phyloP scores from a whole-genome alignment of 2,888 invertebrate genomes.

The Coenonympha arcania region DNA sequence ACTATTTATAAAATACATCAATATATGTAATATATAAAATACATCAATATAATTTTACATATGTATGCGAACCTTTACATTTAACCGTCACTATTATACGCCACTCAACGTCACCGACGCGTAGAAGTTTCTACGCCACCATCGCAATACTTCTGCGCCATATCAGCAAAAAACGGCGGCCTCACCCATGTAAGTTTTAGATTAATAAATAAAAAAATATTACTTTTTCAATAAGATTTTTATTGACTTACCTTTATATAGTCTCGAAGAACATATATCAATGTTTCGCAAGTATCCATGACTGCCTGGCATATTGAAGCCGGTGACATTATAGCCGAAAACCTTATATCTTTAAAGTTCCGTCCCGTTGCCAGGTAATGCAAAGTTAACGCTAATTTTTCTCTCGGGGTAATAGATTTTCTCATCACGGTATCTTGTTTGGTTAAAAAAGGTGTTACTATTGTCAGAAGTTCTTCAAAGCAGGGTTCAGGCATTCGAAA shows the following conservation, averaged over 20 bases:
- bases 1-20: too few relatives aligned
- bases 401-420: background rate
- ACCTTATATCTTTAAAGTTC: background rate
- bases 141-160: too few relatives aligned
- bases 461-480: background rate
- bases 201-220: background rate
- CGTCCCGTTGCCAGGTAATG: background rate
- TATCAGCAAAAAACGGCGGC: too few relatives aligned
- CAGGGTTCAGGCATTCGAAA: background rate
- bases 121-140: too few relatives aligned
- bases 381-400: background rate
- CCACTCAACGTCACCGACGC: too few relatives aligned
- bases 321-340: background rate
- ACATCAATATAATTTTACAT: too few relatives aligned
- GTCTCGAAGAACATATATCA: background rate
- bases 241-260: background rate
- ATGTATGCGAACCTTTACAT: too few relatives aligned
- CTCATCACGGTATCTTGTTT: background rate
- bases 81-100: too few relatives aligned
- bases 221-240: background rate
- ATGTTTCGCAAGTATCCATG: background rate
- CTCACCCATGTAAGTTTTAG: too few relatives aligned
- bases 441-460: background rate
- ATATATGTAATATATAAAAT: too few relatives aligned
- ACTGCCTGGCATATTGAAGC: background rate